Percentiles rank a stretch among this genome's conserved stretches.
Evolutionary conservation across 1,140 invertebrate genomes (phyloP).

Genomic region (Helicoverpa zea): DNA sequence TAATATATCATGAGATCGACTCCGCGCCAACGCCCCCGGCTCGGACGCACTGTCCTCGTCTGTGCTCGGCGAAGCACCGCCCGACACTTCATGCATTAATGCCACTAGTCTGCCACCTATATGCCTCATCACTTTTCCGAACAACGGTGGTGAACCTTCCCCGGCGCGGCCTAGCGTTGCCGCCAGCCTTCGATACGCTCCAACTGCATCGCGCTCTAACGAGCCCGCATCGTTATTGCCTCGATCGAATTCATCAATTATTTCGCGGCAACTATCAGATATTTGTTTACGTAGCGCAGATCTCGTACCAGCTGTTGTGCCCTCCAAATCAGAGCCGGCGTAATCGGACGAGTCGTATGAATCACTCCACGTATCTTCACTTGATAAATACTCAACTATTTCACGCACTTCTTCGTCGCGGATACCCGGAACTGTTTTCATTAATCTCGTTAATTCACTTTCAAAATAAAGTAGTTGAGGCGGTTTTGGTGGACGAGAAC

Average conservation of each 20-base stretch:
- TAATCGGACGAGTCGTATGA: slow-evolving; percentile 97
- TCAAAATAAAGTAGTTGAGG: slow-evolving; percentile 95
- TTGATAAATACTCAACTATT: slow-evolving; percentile 96
- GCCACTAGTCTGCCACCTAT: slow-evolving; percentile 96
- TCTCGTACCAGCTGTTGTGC: slow-evolving; percentile 88
- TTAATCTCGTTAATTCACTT: slow-evolving; percentile 94
- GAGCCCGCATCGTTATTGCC: slow-evolving; percentile 89
- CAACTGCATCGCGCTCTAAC: slow-evolving; percentile 91
- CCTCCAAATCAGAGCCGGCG: slow-evolving; percentile 95
- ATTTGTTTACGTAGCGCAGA: slow-evolving; percentile 94
- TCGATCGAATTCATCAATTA: slow-evolving; percentile 93
- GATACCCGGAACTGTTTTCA: slow-evolving; percentile 97
- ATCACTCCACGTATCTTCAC: slow-evolving; percentile 97
- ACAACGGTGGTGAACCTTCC: slow-evolving; percentile 94
- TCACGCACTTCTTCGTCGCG: slow-evolving; percentile 96
- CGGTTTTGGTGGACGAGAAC: slow-evolving; percentile 90
- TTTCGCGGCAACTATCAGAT: slow-evolving; percentile 95
- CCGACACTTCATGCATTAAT: slow-evolving; percentile 96
- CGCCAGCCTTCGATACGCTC: slow-evolving; percentile 94
- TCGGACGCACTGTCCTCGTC: slow-evolving; percentile 92
- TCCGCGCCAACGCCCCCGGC: slow-evolving; percentile 83
- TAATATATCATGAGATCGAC: slow-evolving; percentile 93
- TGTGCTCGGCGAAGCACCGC: slow-evolving; percentile 92
- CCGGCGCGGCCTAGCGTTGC: slow-evolving; percentile 92
- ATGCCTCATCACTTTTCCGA: slow-evolving; percentile 97